Percentiles rank a stretch among this genome's conserved stretches.
phyloP scores from a whole-genome alignment of 2,797 vertebrate species.

The Scomberomorus guttatus region DNA sequence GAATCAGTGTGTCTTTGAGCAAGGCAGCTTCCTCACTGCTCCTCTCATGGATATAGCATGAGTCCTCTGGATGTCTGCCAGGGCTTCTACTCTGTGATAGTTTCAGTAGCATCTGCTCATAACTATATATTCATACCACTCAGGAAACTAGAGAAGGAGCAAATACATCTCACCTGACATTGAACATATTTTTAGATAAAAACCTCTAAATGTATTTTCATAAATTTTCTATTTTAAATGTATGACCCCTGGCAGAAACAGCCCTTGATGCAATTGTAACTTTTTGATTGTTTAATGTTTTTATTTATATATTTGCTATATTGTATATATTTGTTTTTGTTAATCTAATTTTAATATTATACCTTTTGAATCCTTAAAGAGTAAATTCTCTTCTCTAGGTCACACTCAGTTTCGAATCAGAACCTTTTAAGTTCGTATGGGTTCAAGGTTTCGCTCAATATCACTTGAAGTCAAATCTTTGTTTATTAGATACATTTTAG shows the following conservation, averaged over 20 bases:
- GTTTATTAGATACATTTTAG: not conserved
- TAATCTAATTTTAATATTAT: no score
- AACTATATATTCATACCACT: not conserved
- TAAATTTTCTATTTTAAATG: no score
- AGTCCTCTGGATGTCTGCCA: slow-evolving; percentile 4
- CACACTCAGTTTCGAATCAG: no score
- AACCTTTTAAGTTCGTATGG: not conserved
- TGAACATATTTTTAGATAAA: not conserved
- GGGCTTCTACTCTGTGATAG: not conserved
- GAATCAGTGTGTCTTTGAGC: slow-evolving; percentile 18
- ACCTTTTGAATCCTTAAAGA: no score
- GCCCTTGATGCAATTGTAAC: not conserved
- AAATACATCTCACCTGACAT: not conserved
- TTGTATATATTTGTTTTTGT: no score
- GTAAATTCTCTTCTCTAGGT: no score
- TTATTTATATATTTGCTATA: not conserved
- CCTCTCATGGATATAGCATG: no score
- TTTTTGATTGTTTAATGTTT: not conserved
- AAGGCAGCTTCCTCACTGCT: slow-evolving; percentile 11
- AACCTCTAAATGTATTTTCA: not conserved
- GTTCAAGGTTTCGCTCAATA: not conserved
- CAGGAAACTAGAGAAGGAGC: not conserved
- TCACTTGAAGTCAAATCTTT: not conserved
- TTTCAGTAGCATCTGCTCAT: not conserved
- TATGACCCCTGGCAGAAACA: not conserved